Conservation (phyloP, 2,113 vertebrate genomes). For the Antennarius striatus region DNA sequence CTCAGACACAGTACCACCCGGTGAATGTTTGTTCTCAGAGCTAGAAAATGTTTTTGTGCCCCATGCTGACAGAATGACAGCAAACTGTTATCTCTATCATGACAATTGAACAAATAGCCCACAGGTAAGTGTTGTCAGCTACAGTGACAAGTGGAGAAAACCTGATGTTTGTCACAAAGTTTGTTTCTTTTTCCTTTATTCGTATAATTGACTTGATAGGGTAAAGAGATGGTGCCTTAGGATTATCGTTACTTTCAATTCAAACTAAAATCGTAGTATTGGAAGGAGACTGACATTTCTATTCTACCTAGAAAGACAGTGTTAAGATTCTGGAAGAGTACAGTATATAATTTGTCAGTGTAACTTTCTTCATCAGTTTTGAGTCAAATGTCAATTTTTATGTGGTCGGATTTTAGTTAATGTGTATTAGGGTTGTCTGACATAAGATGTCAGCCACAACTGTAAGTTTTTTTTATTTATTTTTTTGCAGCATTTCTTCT, state of each 20-base stretch:
- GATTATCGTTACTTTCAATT: too few species aligned
- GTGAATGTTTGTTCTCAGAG: conserved; percentile 42
- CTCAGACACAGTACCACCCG: conserved; percentile 57
- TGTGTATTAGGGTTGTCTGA: too few species aligned
- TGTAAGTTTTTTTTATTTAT: too few species aligned
- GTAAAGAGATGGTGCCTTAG: not conserved
- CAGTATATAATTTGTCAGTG: too few species aligned
- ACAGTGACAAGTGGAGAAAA: conserved; percentile 55
- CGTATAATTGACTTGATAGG: too few species aligned
- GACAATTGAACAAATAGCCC: conserved; percentile 51
- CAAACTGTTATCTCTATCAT: conserved; percentile 65
- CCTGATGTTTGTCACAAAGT: conserved; percentile 50
- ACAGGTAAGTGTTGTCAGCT: conserved; percentile 72
- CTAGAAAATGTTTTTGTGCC: conserved; percentile 55
- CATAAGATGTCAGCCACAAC: too few species aligned
- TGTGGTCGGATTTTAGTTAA: too few species aligned
- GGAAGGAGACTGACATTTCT: conserved; percentile 10
- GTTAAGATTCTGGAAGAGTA: too few species aligned
- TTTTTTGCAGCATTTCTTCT: too few species aligned
- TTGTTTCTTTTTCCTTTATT: too few species aligned
- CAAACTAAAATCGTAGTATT: not conserved
- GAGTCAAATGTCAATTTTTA: too few species aligned
- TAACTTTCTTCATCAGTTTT: too few species aligned
- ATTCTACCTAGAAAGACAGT: not conserved
- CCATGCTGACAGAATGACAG: conserved; percentile 63